Evolutionary conservation across 23 tunicate genomes (phyloP).

Genomic region (Aplidium turbinatum): DNA sequence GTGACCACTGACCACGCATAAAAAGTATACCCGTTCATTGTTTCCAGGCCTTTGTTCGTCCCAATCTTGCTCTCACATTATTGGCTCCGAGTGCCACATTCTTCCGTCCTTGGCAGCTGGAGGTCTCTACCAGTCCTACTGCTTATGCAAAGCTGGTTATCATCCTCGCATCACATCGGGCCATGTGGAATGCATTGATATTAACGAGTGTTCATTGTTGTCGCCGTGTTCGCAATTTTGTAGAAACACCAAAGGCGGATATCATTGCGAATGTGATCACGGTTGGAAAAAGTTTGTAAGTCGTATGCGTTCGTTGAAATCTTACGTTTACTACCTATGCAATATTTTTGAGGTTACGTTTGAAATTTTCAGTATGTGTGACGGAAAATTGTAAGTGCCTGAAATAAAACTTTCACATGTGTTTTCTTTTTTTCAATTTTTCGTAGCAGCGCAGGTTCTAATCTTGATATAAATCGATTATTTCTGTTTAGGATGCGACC

Average conservation of each 20-base stretch:
- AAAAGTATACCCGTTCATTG: too few relatives aligned
- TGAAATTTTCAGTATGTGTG: too few relatives aligned
- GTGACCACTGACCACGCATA: too few relatives aligned
- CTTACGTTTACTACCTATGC: neutral
- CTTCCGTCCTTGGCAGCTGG: slow-evolving; percentile 50
- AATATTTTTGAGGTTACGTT: neutral
- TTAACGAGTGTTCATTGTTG: slow-evolving; percentile 49
- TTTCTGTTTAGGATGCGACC: too few relatives aligned
- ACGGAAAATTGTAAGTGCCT: too few relatives aligned
- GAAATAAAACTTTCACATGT: too few relatives aligned
- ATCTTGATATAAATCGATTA: too few relatives aligned
- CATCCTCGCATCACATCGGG: neutral
- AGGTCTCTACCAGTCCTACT: slow-evolving; percentile 51
- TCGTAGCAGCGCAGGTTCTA: too few relatives aligned
- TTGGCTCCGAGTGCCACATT: slow-evolving; percentile 36
- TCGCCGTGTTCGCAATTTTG: slow-evolving; percentile 82
- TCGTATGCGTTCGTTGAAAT: neutral
- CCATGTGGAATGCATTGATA: slow-evolving; percentile 42
- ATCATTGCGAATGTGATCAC: slow-evolving; percentile 54
- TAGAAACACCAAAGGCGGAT: slow-evolving; percentile 32
- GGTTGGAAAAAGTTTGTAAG: slow-evolving; percentile 40
- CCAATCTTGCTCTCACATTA: neutral
- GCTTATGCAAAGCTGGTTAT: slow-evolving; percentile 52
- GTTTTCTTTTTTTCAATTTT: too few relatives aligned
- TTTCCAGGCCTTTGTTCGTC: slow-evolving; percentile 6